phyloP scores from a whole-genome alignment of 2,797 vertebrate species.

The Pangasius mekongensis region DNA sequence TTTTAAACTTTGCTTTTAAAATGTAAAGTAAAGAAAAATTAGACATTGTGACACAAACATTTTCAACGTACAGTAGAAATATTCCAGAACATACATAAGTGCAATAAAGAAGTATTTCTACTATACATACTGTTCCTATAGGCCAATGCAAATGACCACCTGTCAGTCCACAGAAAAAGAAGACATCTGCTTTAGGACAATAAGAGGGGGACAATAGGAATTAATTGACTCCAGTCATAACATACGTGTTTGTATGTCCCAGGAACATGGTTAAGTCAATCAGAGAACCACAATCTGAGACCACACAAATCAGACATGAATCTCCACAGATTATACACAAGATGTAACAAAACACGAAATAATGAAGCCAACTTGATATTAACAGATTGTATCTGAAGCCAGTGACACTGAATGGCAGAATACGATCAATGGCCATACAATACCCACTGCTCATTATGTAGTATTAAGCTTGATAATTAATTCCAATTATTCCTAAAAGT shows the following conservation, averaged over 20 bases:
- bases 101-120: not conserved
- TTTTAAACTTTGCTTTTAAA: not conserved
- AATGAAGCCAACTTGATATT: not conserved
- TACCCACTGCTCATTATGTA: not conserved
- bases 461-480: not conserved
- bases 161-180: conserved; percentile 54
- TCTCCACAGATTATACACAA: not conserved
- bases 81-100: not conserved
- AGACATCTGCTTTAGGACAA: conserved; percentile 57
- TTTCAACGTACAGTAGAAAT: not conserved
- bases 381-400: conserved; percentile 12
- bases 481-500: conserved; percentile 9
- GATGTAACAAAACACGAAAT: not conserved
- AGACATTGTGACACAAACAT: not conserved
- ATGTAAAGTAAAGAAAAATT: not conserved
- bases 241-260: conserved; percentile 37
- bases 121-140: conserved; percentile 24
- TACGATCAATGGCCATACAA: not conserved
- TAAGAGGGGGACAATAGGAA: conserved; percentile 42
- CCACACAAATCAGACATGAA: conserved; percentile 32
- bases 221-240: conserved; percentile 50
- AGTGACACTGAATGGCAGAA: not conserved
- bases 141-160: conserved; percentile 52
- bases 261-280: conserved; percentile 39
- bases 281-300: conserved; percentile 13